Conservation (phyloP, 2,113 vertebrate genomes). For the Rhipidura dahli region DNA sequence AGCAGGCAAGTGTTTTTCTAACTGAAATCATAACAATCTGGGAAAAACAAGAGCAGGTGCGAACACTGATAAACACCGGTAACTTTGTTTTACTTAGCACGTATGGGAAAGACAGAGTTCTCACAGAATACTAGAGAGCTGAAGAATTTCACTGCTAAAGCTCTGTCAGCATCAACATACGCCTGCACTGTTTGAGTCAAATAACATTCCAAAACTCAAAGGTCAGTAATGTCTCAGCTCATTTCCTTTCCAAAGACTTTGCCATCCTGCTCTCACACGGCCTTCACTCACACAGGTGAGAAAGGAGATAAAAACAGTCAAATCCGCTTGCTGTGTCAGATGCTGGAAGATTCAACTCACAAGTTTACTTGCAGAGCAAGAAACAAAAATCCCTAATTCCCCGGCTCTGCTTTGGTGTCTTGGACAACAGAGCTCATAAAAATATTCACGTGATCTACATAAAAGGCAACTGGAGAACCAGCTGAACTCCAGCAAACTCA, state of each 20-base stretch:
- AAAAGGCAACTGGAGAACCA: neutral
- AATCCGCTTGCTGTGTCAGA: neutral
- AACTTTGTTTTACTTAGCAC: no score
- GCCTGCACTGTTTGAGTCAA: neutral
- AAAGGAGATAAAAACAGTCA: neutral
- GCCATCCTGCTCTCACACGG: neutral
- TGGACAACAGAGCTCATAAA: neutral
- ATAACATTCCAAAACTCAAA: neutral
- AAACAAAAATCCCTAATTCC: neutral
- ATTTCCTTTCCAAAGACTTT: neutral
- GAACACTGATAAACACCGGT: no score
- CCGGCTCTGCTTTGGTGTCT: neutral
- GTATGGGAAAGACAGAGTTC: no score
- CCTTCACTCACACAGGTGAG: neutral
- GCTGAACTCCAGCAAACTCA: neutral
- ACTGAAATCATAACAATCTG: no score
- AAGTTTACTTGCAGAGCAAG: neutral
- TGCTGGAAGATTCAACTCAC: neutral
- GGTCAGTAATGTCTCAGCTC: neutral
- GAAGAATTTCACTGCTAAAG: no score
- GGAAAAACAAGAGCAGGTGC: no score
- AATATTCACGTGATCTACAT: neutral
- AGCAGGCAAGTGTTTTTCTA: no score
- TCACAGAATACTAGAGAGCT: no score
- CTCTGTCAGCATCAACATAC: no score